Percentiles rank a stretch among this genome's conserved stretches.
phyloP scores from a whole-genome alignment of 2,113 vertebrate species.

The Python bivittatus region DNA sequence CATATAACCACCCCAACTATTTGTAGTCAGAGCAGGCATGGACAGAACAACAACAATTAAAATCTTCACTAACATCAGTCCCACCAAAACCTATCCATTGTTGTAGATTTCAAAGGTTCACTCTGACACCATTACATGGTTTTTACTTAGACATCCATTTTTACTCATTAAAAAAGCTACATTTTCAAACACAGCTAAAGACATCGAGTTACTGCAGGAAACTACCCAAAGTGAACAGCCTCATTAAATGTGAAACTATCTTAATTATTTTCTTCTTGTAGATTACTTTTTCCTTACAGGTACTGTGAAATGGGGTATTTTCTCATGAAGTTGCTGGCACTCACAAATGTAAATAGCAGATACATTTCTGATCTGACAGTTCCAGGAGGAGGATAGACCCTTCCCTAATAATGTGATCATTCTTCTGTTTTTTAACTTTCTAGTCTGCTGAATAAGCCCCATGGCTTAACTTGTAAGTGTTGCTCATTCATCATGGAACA shows the following conservation, averaged over 20 bases:
- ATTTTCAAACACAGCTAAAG: conserved; percentile 33
- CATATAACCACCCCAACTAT: too few relatives aligned
- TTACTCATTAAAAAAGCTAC: not conserved
- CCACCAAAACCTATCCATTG: not conserved
- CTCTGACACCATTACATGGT: not conserved
- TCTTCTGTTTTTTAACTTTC: not conserved
- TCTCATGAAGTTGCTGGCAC: conserved; percentile 20
- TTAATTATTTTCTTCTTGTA: conserved; percentile 16
- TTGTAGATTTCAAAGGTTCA: not conserved
- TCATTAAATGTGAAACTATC: conserved; percentile 66
- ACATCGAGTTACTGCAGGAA: conserved; percentile 52
- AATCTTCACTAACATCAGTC: not conserved
- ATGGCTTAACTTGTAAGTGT: not conserved
- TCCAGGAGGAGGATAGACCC: too few relatives aligned
- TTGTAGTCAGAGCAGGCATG: not conserved
- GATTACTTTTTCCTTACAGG: conserved; percentile 35
- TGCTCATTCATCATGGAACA: not conserved
- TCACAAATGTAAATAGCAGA: conserved; percentile 30
- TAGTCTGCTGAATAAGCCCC: not conserved
- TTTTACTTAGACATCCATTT: not conserved
- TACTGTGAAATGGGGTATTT: conserved; percentile 63
- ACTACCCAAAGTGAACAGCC: conserved; percentile 16
- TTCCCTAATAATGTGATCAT: not conserved
- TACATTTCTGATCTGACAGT: not conserved
- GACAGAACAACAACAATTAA: not conserved